A percentile compares a stretch with the other conserved stretches of the same genome.
Conservation (phyloP, 2,888 invertebrate genomes). For the Cephus pulcher region DNA sequence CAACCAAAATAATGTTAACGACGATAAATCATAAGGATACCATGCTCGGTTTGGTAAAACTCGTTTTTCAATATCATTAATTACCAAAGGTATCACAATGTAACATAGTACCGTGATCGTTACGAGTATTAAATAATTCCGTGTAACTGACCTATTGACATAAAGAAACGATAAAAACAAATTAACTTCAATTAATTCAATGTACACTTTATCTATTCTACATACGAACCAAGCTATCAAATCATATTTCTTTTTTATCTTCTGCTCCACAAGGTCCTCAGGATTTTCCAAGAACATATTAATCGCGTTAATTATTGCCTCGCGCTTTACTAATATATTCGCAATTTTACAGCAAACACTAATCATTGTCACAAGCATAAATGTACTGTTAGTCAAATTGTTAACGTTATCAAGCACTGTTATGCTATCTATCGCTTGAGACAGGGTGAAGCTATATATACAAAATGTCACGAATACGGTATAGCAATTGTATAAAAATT, state of each 20-base stretch:
- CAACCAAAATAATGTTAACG: neutral
- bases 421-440: neutral
- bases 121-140: neutral
- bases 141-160: neutral
- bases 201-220: neutral
- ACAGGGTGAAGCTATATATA: neutral
- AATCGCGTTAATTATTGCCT: neutral
- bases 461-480: neutral
- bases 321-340: neutral
- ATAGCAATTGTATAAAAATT: neutral
- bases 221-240: neutral
- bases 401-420: neutral
- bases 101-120: neutral
- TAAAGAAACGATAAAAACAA: neutral
- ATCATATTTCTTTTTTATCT: neutral
- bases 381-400: neutral
- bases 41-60: slow-evolving; percentile 11
- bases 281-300: neutral
- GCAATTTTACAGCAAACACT: slow-evolving; percentile 19
- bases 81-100: neutral
- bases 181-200: neutral
- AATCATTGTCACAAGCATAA: slow-evolving; percentile 11
- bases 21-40: slow-evolving; percentile 5
- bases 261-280: neutral
- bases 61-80: neutral